Base-by-base conservation (phyloP, 2,113 vertebrate species). In the Lophura nycthemera region DNA sequence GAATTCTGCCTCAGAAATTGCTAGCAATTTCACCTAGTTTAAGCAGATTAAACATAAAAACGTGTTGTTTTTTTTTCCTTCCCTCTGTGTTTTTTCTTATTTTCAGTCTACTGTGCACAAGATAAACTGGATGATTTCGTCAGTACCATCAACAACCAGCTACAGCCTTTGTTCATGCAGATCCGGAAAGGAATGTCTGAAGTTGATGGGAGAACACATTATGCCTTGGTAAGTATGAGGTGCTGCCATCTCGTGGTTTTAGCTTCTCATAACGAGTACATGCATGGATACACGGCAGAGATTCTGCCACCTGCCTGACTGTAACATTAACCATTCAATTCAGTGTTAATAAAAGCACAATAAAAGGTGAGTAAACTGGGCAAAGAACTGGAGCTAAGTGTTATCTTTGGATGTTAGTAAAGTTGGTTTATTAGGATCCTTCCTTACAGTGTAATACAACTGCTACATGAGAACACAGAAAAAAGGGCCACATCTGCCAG, bases 91-190 rank as follows among this genome's bases (percentile, higher is more conserved):
- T 59, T 65, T 5, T 83, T 42, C 59, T 76, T 52, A 22, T 43
- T 94, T 96, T 72, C 94, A 99, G 99, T 97, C 47, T 97, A 96
- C 50, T 98, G 98, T 1, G 54, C 83, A 0, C 96, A 98, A 0
- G 98, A 99, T 69, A 98, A 94, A 76, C 65, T 99, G 88, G 99
- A 99, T 4, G 98, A 99, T 40, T 99, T 99, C 93, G 98, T 99
- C 75, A 89, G 90, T 16, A 96, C 97, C 29, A 98, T 99, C 69
- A 99, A 99, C 56, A 95, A 96, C 42, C 98, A 98, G 30, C 97
- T 99, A 56, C 98, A 99, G 97, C 98, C 99, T 12, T 63, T 99
- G 95, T 99, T 98, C 19, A 99, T 99, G 97, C 98, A 99, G 87
- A 98, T 99, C 60, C 97, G 98, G 92, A 99, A 99, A 60, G 98